Conservation (phyloP, 2,888 invertebrate genomes). For the Yponomeuta cagnagella region DNA sequence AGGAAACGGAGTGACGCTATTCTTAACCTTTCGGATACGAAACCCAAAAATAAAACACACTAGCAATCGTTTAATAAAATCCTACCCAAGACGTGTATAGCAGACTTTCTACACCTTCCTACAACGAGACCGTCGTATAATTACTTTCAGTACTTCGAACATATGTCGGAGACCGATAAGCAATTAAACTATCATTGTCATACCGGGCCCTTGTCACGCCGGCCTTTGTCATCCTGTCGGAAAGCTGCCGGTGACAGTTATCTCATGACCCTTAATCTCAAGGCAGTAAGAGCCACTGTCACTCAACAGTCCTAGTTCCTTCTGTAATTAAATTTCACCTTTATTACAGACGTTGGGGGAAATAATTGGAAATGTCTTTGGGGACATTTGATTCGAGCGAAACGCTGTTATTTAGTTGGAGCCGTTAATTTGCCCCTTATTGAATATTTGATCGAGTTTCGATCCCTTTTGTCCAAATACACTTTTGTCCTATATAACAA, state of each 20-base stretch:
- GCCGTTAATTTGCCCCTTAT: neutral
- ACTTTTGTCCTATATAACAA: neutral
- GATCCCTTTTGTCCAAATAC: neutral
- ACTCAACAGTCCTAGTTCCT: neutral
- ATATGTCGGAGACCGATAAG: slow-evolving; percentile 33
- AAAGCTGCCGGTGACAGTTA: neutral
- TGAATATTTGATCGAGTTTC: neutral
- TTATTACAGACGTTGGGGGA: neutral
- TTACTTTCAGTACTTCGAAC: slow-evolving; percentile 32
- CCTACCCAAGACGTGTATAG: no score
- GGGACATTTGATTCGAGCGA: neutral
- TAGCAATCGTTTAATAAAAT: no score
- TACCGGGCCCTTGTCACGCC: slow-evolving; percentile 22
- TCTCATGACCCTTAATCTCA: neutral
- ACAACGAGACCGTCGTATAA: slow-evolving; percentile 10
- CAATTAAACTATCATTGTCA: slow-evolving; percentile 37
- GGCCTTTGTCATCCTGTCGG: slow-evolving; percentile 1
- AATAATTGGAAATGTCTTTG: slow-evolving; percentile 1
- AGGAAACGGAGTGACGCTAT: no score
- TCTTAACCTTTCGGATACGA: no score
- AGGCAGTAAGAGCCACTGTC: neutral
- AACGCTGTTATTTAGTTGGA: neutral
- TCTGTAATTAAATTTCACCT: neutral
- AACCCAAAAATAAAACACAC: no score
- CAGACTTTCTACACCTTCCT: no score